A percentile compares a stretch with the other conserved stretches of the same genome.
Conservation (phyloP, 2,888 invertebrate genomes). For the Ryuthela nishihirai region DNA sequence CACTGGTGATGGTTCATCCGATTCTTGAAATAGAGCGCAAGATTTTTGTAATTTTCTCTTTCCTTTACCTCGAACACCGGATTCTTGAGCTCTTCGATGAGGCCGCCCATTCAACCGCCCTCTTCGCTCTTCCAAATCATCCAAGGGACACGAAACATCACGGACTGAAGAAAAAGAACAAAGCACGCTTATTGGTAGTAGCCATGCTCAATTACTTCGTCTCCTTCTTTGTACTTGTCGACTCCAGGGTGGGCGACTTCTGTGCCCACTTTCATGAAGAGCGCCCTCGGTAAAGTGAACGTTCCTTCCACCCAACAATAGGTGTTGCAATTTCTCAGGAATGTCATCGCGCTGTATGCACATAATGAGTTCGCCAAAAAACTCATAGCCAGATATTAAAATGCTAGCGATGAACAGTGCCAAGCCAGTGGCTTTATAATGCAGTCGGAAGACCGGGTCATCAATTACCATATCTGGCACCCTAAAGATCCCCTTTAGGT, state of each 20-base stretch:
- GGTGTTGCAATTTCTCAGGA: conserved; percentile 80
- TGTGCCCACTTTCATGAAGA: conserved; percentile 38
- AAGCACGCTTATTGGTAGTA: conserved; percentile 50
- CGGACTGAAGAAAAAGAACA: conserved; percentile 46
- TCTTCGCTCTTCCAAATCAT: conserved; percentile 44
- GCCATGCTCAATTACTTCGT: conserved; percentile 40
- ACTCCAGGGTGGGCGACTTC: conserved; percentile 46
- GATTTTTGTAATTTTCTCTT: conserved; percentile 17
- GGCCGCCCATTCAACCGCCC: conserved; percentile 35
- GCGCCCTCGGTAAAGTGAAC: conserved; percentile 45
- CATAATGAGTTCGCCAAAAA: conserved; percentile 73
- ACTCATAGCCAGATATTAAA: conserved; percentile 40
- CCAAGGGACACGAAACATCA: conserved; percentile 46
- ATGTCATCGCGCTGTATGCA: conserved; percentile 70
- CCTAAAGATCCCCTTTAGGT: too few species aligned
- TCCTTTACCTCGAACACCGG: conserved; percentile 37
- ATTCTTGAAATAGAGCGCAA: conserved; percentile 39
- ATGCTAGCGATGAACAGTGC: conserved; percentile 40
- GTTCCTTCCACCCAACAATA: conserved; percentile 65
- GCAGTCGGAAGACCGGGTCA: conserved; percentile 67
- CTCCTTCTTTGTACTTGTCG: conserved; percentile 48
- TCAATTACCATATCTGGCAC: conserved; percentile 63
- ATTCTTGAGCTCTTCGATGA: conserved; percentile 40
- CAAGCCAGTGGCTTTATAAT: conserved; percentile 41
- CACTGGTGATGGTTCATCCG: conserved; percentile 35